Evolutionary conservation across 2,113 vertebrate species (phyloP).

Genomic region (Merops nubicus): DNA sequence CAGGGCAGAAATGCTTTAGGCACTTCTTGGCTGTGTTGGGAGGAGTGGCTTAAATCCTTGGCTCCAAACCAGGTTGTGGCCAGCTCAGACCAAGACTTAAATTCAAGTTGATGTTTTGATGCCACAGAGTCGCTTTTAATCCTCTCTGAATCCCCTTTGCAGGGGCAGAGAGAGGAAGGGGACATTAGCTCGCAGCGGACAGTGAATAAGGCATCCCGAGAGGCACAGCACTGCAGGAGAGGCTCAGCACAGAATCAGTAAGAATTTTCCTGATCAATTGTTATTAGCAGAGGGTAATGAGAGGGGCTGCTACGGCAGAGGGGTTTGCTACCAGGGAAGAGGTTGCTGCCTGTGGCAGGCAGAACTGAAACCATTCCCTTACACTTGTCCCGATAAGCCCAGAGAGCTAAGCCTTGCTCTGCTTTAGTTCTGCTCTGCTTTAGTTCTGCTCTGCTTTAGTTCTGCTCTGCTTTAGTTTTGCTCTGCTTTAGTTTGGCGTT

Average conservation of each 20-base stretch:
- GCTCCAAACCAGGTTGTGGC: conserved; percentile 19
- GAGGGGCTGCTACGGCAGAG: neutral
- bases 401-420: neutral
- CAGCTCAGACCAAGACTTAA: conserved; percentile 57
- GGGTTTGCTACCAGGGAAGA: neutral
- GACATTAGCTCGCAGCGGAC: neutral
- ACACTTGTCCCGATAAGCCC: neutral
- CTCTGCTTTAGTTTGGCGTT: neutral
- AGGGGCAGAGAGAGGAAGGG: neutral
- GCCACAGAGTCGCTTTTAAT: conserved; percentile 37
- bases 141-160: conserved; percentile 9
- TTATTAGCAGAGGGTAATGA: neutral
- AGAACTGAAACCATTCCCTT: neutral
- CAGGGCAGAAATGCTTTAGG: conserved; percentile 41
- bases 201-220: neutral
- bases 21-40: neutral
- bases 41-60: conserved; percentile 35
- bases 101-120: conserved; percentile 56
- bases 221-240: neutral
- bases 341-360: neutral
- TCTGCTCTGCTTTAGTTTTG: neutral
- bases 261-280: conserved; percentile 2
- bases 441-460: neutral
- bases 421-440: neutral
- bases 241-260: neutral